Evolutionary conservation across 2,113 vertebrate species (phyloP).

Genomic region (Drymodes brunneopygia): DNA sequence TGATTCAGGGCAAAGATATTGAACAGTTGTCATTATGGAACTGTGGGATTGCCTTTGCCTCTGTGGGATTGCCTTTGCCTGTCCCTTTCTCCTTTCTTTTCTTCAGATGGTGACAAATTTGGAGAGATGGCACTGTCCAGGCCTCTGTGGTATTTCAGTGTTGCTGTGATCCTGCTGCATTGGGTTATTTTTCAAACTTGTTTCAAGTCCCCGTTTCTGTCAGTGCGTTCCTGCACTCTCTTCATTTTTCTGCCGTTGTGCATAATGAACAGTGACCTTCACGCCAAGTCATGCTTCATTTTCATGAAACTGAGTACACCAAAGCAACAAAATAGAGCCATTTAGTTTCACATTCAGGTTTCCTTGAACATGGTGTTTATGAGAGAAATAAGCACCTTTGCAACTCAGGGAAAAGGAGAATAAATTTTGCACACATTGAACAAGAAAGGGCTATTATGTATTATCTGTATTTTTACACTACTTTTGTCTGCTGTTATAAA

Average conservation of each 20-base stretch:
- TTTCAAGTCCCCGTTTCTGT: background rate
- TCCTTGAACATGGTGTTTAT: background rate
- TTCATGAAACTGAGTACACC: background rate
- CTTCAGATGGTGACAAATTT: background rate
- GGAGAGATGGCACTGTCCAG: background rate
- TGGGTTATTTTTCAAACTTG: background rate
- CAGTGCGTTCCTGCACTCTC: background rate
- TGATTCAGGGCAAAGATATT: background rate
- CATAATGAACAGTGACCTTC: conserved; percentile 8
- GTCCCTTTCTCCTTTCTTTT: background rate
- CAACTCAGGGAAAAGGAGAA: background rate
- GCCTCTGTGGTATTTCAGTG: background rate
- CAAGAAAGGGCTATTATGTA: background rate
- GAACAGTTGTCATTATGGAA: background rate
- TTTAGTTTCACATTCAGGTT: conserved; percentile 12
- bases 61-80: background rate
- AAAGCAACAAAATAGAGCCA: background rate
- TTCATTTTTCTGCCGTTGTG: background rate
- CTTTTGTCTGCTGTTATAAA: background rate
- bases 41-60: background rate
- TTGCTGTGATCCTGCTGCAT: background rate
- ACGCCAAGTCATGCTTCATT: background rate
- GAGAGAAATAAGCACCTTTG: background rate
- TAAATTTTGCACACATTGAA: background rate
- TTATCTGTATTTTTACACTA: background rate